phyloP scores from a whole-genome alignment of 2,888 invertebrate genomes.

The Epirrhoe alternata region DNA sequence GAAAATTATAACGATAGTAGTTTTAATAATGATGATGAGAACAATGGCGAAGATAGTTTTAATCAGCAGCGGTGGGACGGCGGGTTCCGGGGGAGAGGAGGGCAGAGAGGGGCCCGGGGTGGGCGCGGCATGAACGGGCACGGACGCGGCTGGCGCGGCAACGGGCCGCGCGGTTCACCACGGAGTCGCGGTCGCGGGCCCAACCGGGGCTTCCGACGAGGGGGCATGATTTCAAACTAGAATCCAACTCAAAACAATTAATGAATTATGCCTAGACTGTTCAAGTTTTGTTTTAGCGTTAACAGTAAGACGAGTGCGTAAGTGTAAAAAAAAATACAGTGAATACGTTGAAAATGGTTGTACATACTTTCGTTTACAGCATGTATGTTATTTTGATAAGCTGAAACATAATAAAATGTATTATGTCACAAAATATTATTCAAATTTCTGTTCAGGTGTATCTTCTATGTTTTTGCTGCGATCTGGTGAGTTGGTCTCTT shows the following conservation, averaged over 20 bases:
- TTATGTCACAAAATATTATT: conserved; percentile 65
- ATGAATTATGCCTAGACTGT: conserved; percentile 57
- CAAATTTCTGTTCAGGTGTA: conserved; percentile 63
- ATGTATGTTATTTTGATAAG: conserved; percentile 74
- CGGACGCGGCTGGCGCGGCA: conserved; percentile 68
- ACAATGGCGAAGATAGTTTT: conserved; percentile 60
- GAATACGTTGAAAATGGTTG: conserved; percentile 71
- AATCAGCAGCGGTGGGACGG: conserved; percentile 71
- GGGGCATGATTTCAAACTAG: conserved; percentile 73
- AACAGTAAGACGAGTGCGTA: conserved; percentile 62
- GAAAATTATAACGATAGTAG: conserved; percentile 53
- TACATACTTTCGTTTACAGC: conserved; percentile 79
- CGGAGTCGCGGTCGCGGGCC: conserved; percentile 67
- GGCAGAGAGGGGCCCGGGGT: conserved; percentile 65
- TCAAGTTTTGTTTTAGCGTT: conserved; percentile 57
- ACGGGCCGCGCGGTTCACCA: conserved; percentile 61
- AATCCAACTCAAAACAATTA: conserved; percentile 43
- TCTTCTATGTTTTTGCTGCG: conserved; percentile 49
- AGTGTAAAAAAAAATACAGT: conserved; percentile 74
- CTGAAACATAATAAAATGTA: conserved; percentile 74
- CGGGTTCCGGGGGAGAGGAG: conserved; percentile 65
- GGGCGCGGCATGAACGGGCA: conserved; percentile 71
- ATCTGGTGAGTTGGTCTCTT: conserved; percentile 74
- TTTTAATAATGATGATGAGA: conserved; percentile 61
- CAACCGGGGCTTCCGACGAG: conserved; percentile 73